A percentile compares a stretch with the other conserved stretches of the same genome.
Evolutionary conservation across 2,797 vertebrate species (phyloP).

Genomic region (Ceyx erithaca): DNA sequence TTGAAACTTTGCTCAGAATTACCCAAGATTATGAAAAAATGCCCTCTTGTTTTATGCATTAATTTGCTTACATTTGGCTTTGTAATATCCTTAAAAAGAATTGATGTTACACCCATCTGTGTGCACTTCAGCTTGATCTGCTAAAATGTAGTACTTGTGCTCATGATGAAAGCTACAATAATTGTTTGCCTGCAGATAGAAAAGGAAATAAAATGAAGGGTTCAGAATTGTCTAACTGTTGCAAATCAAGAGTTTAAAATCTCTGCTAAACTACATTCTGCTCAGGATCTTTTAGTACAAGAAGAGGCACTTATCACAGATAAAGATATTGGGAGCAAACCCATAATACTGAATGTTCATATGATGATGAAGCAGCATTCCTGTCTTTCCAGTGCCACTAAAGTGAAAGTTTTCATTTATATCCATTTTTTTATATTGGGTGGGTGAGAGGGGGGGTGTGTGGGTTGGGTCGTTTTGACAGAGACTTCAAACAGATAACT

Average conservation of each 20-base stretch:
- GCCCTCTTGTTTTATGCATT: neutral
- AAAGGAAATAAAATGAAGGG: slow-evolving; percentile 53
- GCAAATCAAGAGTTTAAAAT: slow-evolving; percentile 50
- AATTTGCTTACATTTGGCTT: slow-evolving; percentile 4
- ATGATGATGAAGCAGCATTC: neutral
- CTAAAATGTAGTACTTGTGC: slow-evolving; percentile 17
- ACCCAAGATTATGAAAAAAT: neutral
- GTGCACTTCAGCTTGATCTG: neutral
- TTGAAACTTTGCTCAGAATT: slow-evolving; percentile 13
- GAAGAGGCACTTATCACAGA: neutral
- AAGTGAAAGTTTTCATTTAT: neutral
- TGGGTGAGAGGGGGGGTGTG: no score
- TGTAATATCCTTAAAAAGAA: neutral
- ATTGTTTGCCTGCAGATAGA: slow-evolving; percentile 30
- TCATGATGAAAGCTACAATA: slow-evolving; percentile 33
- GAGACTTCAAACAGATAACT: slow-evolving; percentile 2
- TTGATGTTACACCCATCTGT: neutral
- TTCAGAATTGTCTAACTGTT: slow-evolving; percentile 29
- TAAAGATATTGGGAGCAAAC: slow-evolving; percentile 3
- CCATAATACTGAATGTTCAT: neutral
- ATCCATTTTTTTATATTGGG: neutral
- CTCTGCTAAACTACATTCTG: slow-evolving; percentile 9
- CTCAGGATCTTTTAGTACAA: neutral
- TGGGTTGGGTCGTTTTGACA: neutral
- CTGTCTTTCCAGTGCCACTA: neutral